Base-by-base conservation (phyloP, 2,113 vertebrate species). In the Callipepla squamata region DNA sequence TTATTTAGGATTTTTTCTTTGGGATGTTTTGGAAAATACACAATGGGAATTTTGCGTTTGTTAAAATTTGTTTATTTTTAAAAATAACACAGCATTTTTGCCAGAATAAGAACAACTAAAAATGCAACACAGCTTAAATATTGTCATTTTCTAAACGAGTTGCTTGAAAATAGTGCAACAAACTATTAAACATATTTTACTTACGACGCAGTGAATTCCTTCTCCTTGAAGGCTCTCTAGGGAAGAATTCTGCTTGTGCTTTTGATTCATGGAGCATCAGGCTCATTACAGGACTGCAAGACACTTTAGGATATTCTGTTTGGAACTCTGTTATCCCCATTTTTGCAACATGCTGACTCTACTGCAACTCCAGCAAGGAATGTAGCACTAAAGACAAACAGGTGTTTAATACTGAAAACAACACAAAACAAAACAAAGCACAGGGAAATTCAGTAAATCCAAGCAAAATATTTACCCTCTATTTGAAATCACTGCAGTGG, bases 21-120 rank as follows among this genome's bases (percentile, higher is more conserved):
- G 93, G 84, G 84, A 68, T 61, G 69, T 51, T 91, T 75, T 72
- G 44, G 62, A 84, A 93, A 93, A 65, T 9, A 44, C 77, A 80
- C 65, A 74, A 26, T 6, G 58, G 93, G 83, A 87, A 72, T 80
- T 75, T 65, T 79, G 23, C 44, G 28, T 59, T 93, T 70, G 47
- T 44, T 38, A 13, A 55, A 84, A 58, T n/a, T 55, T 61, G 53
- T 67, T 93, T 85, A 34, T 85, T 85, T 85, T 58, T 66, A 66
- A 70, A 93, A 87, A 55, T 57, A 40, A 40, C 5, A 61, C 6
- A 45, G 22, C 69, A 6, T 58, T 10, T 55, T 63, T 62, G 47
- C 28, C 47, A 84, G 62, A 30, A 70, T 45, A 47, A 44, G 11
- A 13, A 51, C 50, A 34, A 72, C 72, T 87, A 84, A 68, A 95